phyloP scores from a whole-genome alignment of 2,797 vertebrate species.

The Clarias laeviceps region DNA sequence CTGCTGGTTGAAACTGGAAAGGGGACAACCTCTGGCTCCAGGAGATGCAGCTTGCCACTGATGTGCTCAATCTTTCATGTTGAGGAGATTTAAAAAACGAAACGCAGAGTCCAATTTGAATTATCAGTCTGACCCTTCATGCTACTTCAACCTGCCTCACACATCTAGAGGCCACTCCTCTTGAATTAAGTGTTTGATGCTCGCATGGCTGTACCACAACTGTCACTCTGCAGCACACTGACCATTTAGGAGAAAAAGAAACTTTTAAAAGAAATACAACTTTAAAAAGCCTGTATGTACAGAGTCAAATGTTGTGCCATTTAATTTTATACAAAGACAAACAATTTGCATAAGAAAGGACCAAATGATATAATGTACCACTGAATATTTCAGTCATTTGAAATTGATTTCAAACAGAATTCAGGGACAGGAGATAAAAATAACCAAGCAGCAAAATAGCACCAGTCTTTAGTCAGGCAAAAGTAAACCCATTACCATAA shows the following conservation, averaged over 20 bases:
- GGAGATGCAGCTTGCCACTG: constrained; percentile 65
- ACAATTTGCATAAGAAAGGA: constrained; percentile 59
- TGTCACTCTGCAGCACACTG: constrained; percentile 19
- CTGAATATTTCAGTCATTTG: constrained; percentile 54
- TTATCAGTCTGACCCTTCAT: constrained; percentile 69
- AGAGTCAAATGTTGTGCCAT: constrained; percentile 42
- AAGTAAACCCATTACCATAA: constrained; percentile 66
- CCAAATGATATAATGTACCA: constrained; percentile 28
- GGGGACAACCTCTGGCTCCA: constrained; percentile 63
- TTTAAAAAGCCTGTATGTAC: constrained; percentile 26
- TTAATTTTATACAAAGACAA: constrained; percentile 32
- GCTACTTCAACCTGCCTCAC: constrained; percentile 67
- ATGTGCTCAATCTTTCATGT: constrained; percentile 72
- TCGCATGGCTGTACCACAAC: constrained; percentile 42
- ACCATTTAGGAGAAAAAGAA: constrained; percentile 25
- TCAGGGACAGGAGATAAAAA: constrained; percentile 49
- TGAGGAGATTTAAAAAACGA: constrained; percentile 67
- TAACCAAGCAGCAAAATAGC: constrained; percentile 49
- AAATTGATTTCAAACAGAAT: constrained; percentile 57
- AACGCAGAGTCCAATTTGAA: constrained; percentile 67
- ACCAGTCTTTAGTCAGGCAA: constrained; percentile 53
- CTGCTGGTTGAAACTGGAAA: constrained; percentile 62
- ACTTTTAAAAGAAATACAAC: constrained; percentile 17
- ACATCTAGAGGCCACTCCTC: constrained; percentile 50
- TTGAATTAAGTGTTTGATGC: constrained; percentile 55